Evolutionary conservation across 2,797 vertebrate genomes (phyloP).

Genomic region (Meda fulgida): DNA sequence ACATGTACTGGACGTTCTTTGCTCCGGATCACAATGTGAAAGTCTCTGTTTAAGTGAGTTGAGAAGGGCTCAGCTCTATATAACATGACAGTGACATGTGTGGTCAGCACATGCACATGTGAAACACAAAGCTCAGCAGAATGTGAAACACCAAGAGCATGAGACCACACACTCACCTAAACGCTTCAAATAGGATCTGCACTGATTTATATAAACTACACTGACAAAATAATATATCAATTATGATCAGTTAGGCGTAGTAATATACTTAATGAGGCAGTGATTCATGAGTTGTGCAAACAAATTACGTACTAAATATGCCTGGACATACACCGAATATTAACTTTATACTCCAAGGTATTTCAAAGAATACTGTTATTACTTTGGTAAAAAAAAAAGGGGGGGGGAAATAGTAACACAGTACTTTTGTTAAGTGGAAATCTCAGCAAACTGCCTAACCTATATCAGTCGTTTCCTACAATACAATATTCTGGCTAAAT

Average conservation of each 20-base stretch:
- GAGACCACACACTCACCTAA: conserved; percentile 2
- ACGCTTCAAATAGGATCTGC: background rate
- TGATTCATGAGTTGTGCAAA: background rate
- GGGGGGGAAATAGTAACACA: too few species aligned
- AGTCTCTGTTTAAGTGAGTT: background rate
- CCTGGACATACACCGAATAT: background rate
- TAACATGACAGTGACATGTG: background rate
- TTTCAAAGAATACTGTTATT: background rate
- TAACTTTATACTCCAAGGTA: background rate
- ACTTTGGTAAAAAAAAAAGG: background rate
- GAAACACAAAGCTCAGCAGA: conserved; percentile 24
- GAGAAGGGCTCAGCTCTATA: background rate
- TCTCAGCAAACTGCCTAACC: background rate
- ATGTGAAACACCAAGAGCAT: conserved; percentile 5
- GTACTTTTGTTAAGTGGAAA: background rate
- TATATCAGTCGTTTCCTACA: background rate
- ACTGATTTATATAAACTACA: background rate
- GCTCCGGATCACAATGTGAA: background rate
- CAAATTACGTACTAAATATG: background rate
- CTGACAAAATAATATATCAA: background rate
- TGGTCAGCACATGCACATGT: background rate
- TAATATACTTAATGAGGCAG: background rate
- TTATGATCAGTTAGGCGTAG: conserved; percentile 7
- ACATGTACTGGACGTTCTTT: background rate
- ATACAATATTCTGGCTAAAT: background rate